phyloP scores from a whole-genome alignment of 2,797 vertebrate genomes.

The Argyrosomus regius region DNA sequence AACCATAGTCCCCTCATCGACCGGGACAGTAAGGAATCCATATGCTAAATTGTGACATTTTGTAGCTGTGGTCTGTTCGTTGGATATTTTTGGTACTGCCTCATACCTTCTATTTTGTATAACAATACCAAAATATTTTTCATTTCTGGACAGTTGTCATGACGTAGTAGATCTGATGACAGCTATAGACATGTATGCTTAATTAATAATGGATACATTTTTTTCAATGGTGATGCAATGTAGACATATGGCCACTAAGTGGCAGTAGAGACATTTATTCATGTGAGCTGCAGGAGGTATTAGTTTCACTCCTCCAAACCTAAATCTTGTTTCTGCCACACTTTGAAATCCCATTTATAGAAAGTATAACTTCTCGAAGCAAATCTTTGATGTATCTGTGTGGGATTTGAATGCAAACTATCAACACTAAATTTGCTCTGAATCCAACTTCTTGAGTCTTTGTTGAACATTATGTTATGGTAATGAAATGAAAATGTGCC shows the following conservation, averaged over 20 bases:
- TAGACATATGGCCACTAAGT: slow-evolving; percentile 51
- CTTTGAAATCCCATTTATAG: slow-evolving; percentile 23
- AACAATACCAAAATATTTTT: background rate
- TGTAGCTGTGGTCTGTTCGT: background rate
- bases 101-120: background rate
- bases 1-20: background rate
- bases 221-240: slow-evolving; percentile 44
- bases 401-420: slow-evolving; percentile 8
- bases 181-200: background rate
- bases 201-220: background rate
- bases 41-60: background rate
- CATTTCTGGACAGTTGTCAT: background rate
- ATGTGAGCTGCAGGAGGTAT: background rate
- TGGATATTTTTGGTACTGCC: background rate
- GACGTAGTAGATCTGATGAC: background rate
- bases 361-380: slow-evolving; percentile 12
- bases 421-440: slow-evolving; percentile 28
- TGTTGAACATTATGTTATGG: slow-evolving; percentile 35
- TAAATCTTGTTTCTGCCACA: slow-evolving; percentile 15
- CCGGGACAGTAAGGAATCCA: background rate
- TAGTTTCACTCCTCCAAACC: background rate
- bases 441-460: slow-evolving; percentile 27
- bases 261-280: slow-evolving; percentile 62
- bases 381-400: slow-evolving; percentile 18
- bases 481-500: slow-evolving; percentile 35